phyloP scores from a whole-genome alignment of 2,113 vertebrate genomes.

The Ptychochromis oligacanthus region DNA sequence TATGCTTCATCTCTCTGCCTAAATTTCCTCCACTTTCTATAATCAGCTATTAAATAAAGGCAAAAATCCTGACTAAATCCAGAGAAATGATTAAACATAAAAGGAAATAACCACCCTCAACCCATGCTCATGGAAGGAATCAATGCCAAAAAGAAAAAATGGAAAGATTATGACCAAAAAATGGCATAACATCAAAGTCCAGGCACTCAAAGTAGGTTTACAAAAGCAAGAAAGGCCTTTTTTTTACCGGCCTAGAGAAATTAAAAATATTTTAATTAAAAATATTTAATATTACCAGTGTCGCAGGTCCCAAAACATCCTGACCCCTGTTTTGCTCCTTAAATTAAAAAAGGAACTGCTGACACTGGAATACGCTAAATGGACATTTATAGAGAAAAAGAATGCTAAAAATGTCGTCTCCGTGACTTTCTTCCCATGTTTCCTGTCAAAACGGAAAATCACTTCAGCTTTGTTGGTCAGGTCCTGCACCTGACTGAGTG shows the following conservation, averaged over 20 bases:
- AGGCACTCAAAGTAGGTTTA: neutral
- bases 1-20: neutral
- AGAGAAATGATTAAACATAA: rapidly evolving
- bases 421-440: neutral
- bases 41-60: neutral
- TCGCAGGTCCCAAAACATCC: neutral
- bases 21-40: neutral
- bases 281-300: no score
- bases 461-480: neutral
- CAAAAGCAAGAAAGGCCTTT: neutral
- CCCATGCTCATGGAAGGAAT: neutral
- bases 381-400: neutral
- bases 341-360: neutral
- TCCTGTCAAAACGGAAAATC: neutral
- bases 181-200: no score
- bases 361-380: neutral
- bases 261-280: neutral
- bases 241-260: neutral
- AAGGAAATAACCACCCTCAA: neutral
- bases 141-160: neutral
- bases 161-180: neutral
- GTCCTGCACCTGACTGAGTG: no score
- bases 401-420: no score
- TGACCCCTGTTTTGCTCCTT: neutral
- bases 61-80: neutral